Conservation (phyloP, 37 sponge, comb jelly and placozoan genomes). For the Mnemiopsis leidyi region DNA sequence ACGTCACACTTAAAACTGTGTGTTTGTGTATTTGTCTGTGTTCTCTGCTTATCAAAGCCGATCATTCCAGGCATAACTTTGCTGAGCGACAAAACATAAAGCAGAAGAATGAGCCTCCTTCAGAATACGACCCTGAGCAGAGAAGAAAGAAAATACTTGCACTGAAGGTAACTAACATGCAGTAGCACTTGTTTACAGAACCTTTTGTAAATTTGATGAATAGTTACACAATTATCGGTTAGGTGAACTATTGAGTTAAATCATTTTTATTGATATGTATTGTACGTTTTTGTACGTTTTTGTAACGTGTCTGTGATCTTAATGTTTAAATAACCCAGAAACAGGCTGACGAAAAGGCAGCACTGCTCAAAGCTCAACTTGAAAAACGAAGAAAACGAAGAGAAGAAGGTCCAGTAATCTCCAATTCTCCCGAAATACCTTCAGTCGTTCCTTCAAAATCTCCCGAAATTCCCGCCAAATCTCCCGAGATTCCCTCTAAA, state of each 20-base stretch:
- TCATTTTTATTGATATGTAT: too few species aligned
- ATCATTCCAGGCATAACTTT: conserved; percentile 77
- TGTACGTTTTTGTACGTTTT: not conserved
- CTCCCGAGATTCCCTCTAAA: not conserved
- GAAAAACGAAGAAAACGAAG: conserved; percentile 49
- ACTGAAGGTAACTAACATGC: conserved; percentile 82
- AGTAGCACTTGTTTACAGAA: too few species aligned
- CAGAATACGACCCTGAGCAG: conserved; percentile 73
- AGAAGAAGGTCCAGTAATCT: not conserved
- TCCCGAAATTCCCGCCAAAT: not conserved
- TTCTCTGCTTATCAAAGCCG: too few species aligned
- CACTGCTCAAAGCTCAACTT: conserved; percentile 70
- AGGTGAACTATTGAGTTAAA: too few species aligned
- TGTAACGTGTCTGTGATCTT: not conserved
- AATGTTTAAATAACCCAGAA: conserved; percentile 67
- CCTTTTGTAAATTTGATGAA: too few species aligned
- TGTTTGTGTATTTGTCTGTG: too few species aligned
- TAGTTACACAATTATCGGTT: too few species aligned
- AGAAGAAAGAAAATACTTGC: conserved; percentile 88
- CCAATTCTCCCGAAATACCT: conserved; percentile 7
- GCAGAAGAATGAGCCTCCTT: conserved; percentile 65
- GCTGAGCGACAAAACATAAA: conserved; percentile 77
- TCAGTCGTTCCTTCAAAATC: not conserved
- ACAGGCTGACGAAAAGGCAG: conserved; percentile 83
- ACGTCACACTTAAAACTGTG: too few species aligned